These are phyloP conservation scores for Limnephilus marmoratus DNA, from an alignment of 2,888 invertebrate species.

Conservation along the genomic window DNA sequence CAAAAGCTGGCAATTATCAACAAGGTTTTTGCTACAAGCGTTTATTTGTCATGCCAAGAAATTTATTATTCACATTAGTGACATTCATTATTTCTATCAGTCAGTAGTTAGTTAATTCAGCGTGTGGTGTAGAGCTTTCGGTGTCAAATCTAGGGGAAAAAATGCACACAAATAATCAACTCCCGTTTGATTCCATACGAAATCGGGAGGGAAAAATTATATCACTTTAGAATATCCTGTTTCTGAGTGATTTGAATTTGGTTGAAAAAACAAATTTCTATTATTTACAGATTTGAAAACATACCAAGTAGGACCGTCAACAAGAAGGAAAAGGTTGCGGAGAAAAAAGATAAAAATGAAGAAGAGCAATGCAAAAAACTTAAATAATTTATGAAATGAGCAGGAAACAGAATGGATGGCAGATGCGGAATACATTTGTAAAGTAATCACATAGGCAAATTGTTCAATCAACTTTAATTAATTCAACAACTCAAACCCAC, in stretches of 20 bases:
- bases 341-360: constrained; percentile 22
- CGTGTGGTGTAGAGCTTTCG: too few relatives aligned
- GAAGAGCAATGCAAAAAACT: not conserved
- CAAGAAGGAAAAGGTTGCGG: constrained; percentile 29
- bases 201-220: not conserved
- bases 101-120: not conserved
- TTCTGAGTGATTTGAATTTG: not conserved
- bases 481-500: not conserved
- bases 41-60: not conserved
- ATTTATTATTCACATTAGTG: not conserved
- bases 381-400: not conserved
- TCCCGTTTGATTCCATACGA: not conserved
- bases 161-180: not conserved
- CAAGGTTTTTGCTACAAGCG: not conserved
- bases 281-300: constrained; percentile 71
- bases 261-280: not conserved
- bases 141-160: too few relatives aligned
- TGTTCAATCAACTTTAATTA: not conserved
- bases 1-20: not conserved
- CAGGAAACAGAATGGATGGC: not conserved
- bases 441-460: not conserved
- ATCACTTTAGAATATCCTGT: not conserved
- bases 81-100: not conserved
- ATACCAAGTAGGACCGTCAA: constrained; percentile 70
- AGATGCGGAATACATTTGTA: not conserved